Evolutionary conservation across 2,113 vertebrate genomes (phyloP), one percentile per base, ranked within the genome.

Genomic region (Fregata magnificens): DNA sequence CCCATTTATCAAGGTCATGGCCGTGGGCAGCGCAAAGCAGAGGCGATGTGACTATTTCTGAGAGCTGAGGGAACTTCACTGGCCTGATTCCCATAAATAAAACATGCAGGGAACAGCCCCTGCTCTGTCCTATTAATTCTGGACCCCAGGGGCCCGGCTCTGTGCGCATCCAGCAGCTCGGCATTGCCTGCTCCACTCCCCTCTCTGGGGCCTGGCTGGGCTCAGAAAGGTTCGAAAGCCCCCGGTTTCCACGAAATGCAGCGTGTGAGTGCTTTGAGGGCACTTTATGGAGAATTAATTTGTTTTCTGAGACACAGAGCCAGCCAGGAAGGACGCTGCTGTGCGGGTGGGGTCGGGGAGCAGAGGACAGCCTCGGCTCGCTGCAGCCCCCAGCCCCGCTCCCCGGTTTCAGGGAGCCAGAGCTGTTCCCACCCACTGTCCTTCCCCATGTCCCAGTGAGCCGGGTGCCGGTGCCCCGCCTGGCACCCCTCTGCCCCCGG

Each of bases 41-140:
- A 87, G 86, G 83, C 32, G 14, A 63, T 90, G 86, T 42, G 90
- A 82, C 93, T 89, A 94, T 87, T 93, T 95, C 14, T 6, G 95
- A 53, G 92, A 84, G 94, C 85, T 95, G 81, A 92, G 95, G 93
- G 96, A 97, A 95, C 94, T 95, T 94, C 90, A 79, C 92, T 95
- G 95, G 84, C 88, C 93, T 96, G 88, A 96, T 97, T 97, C 97
- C 96, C 95, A 97, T 97, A 97, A 97, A 97, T 97, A 97, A 97
- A 97, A 86, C 95, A 95, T 45, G 62, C 84, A 79, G 92, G 97
- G 97, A 98, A 90, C 96, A 96, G 96, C 97, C 96, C 96, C 90
- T 92, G 94, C 94, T 94, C 95, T 79, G 93, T 95, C 96, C 96
- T 95, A 97, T 94, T 98, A 96, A 97, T 96, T 95, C 95, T 74